Evolutionary conservation across 2,888 invertebrate genomes (phyloP), one percentile per base, ranked within the genome.

Genomic region (Mythimna vitellina): DNA sequence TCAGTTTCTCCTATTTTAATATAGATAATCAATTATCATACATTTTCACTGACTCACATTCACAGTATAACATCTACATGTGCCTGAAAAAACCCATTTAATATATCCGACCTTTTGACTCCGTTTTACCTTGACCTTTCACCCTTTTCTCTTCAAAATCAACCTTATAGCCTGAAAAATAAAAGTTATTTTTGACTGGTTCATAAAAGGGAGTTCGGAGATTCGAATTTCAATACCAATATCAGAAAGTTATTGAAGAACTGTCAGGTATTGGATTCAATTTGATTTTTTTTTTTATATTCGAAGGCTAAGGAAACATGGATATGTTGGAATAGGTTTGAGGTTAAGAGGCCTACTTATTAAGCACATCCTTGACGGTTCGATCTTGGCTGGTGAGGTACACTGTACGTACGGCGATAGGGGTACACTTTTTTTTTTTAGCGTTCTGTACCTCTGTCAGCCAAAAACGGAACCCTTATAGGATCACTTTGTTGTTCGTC

Each of bases 221-320:
- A 73, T 64, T 53, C 71, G 73, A 80, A 85, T 83, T 82, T 80
- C 79, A 84, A 85, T 82, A 84, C 73, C 77, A 77, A 85, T 82
- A 86, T 71, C 74, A 35, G 69, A 74, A 79, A 81, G 83, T 81
- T 86, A 86, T 86, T 83, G 86, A 84, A 84, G 80, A 86, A 80
- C 76, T 83, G 86, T 83, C 86, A 86, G 79, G 75, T 86, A 78
- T 76, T 76, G 74, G 84, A 85, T 84, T 81, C 71, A 76, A 78
- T 80, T 77, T 76, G 71, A 57, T 76, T 79, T 82, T 72, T 82
- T 72, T 82, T 78, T 78, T 81, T 75, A 46, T 64, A 66, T 76
- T 38, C 46, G 49, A 10, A 66, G 51, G 63, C 57, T 64, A 65
- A 57, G 60, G 61, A 61, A 65, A 51, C 38, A 17, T 22, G 54